Base-by-base conservation (phyloP, 30 jellyfish, hydroid and myxozoan species). In the Aurelia sp. region DNA sequence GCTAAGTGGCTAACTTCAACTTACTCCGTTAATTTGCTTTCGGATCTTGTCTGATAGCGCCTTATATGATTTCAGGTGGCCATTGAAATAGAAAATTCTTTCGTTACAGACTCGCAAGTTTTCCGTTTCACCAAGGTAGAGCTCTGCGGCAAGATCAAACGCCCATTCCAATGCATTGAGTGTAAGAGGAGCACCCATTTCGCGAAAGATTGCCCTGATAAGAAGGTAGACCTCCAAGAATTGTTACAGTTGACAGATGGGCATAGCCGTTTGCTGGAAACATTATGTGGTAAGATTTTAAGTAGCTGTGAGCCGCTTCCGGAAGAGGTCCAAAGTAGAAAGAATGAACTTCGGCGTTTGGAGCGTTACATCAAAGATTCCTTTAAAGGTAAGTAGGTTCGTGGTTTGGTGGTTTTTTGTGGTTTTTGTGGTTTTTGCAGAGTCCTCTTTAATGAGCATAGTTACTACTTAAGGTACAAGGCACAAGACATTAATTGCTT, bases 151-250 rank as follows among this genome's bases (percentile, higher is more conserved):
- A 51, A 37, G 27, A 33, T 20, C 74, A 59, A 58, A 12, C 78
- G 71, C 33, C 94, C 97, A 3, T 17, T 64, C 18, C 76, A 19
- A 22, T 89, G 97, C 71, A 19, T 66, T 37, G 71, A 41, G 11
- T 89, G 97, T 71, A 66, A 61, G 60, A 33, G 35, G 10, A 74
- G 37, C 23, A 90, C 88, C 74, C 97, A 89, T 73, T 16, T 71
- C 3, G 57, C 6, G 53, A 37, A 33, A 9, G 73, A 40, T 19
- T 89, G 97, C 81, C 91, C 90, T n/a, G 13, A 15, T 30, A 73
- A 60, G 17, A 64, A 82, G 50, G 13, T 40, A 15, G 58, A 13
- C 44, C 60, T 89, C 30, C 59, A 30, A 31, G 66, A 86, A 7
- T 65, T 89, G 74, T 74, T 80, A 4, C 72, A 68, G 9, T 20